Evolutionary conservation across 2,888 invertebrate species (phyloP).

Genomic region (Monochamus alternatus): DNA sequence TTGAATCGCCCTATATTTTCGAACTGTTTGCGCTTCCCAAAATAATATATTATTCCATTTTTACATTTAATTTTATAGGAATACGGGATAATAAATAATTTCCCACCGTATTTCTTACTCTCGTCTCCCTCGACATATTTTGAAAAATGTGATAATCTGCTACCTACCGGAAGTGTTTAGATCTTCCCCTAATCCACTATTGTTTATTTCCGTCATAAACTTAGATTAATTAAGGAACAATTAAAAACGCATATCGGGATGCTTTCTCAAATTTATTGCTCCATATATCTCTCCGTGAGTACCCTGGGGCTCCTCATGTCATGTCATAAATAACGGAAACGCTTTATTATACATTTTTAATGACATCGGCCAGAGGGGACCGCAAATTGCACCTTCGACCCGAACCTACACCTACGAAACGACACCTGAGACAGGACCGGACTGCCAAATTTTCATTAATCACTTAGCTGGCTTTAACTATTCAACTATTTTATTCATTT

Average conservation of each 20-base stretch:
- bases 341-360: constrained; percentile 63
- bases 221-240: constrained; percentile 61
- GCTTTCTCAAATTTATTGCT: constrained; percentile 56
- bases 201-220: constrained; percentile 54
- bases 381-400: constrained; percentile 67
- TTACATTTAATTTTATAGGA: no score
- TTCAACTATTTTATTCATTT: neutral
- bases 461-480: no score
- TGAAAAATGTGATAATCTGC: constrained; percentile 6
- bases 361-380: constrained; percentile 63
- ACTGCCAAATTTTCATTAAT: constrained; percentile 4
- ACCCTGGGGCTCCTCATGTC: constrained; percentile 51
- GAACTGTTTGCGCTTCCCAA: no score
- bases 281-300: constrained; percentile 56
- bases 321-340: constrained; percentile 61
- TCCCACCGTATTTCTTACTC: neutral
- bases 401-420: constrained; percentile 59
- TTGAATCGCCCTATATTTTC: no score
- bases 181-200: constrained; percentile 47
- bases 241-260: constrained; percentile 63
- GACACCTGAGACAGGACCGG: constrained; percentile 55
- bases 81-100: no score
- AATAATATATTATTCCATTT: no score
- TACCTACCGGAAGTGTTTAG: constrained; percentile 42
- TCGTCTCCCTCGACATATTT: constrained; percentile 10